A percentile compares a stretch with the other conserved stretches of the same genome.
Evolutionary conservation across 1,140 invertebrate genomes (phyloP).

Genomic region (Trichoplusia ni): DNA sequence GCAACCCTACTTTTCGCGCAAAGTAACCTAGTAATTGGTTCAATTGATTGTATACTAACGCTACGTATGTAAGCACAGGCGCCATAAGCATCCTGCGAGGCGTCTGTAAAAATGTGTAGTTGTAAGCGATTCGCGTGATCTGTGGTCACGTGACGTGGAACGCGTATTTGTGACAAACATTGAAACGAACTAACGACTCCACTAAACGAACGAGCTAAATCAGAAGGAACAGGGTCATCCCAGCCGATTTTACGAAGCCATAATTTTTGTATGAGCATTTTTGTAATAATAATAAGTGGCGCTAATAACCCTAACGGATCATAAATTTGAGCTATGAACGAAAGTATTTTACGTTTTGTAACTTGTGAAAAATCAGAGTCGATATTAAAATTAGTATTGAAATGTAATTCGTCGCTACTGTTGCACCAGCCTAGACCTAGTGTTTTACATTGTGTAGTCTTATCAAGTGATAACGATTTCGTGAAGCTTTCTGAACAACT

Average conservation of each 20-base stretch:
- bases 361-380: background rate
- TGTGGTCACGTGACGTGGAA: background rate
- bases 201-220: background rate
- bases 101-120: constrained; percentile 11
- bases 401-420: background rate
- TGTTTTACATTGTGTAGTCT: background rate
- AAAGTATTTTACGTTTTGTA: constrained; percentile 3
- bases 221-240: constrained; percentile 15
- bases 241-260: constrained; percentile 18
- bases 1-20: constrained; percentile 1
- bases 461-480: background rate
- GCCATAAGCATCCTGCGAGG: constrained; percentile 1
- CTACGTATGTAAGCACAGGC: constrained; percentile 1
- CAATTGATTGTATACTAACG: background rate
- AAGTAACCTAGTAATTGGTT: background rate
- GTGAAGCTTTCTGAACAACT: background rate
- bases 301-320: background rate
- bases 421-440: background rate
- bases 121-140: background rate
- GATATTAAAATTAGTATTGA: background rate
- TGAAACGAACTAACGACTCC: background rate
- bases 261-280: constrained; percentile 14
- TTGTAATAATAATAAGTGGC: background rate
- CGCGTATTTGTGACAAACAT: background rate
- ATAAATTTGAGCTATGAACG: background rate